Evolutionary conservation across 1,140 invertebrate species (phyloP).

Genomic region (Belonocnema kinseyi): DNA sequence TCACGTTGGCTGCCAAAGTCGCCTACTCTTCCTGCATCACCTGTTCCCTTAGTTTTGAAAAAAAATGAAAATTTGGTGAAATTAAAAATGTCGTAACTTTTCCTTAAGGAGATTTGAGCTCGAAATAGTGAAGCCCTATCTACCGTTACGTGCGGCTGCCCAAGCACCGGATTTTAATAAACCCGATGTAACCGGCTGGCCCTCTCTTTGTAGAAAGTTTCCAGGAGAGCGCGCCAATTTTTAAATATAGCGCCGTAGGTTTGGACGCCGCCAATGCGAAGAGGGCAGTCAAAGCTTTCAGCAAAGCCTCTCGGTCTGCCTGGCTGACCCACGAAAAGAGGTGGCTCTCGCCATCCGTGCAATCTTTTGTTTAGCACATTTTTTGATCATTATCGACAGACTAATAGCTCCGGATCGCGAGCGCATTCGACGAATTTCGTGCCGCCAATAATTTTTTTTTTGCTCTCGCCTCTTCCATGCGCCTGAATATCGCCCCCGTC

Average conservation of each 20-base stretch:
- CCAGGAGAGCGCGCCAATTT: conserved; percentile 74
- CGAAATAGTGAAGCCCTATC: conserved; percentile 40
- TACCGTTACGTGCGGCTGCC: conserved; percentile 58
- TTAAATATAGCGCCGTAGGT: conserved; percentile 75
- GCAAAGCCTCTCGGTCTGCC: conserved; percentile 70
- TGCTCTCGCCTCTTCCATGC: conserved; percentile 58
- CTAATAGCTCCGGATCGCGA: conserved; percentile 68
- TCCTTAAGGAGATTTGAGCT: too few relatives aligned
- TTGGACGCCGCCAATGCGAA: conserved; percentile 63
- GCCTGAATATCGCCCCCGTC: conserved; percentile 57
- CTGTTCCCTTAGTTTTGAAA: too few relatives aligned
- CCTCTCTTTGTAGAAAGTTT: conserved; percentile 74
- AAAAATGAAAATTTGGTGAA: too few relatives aligned
- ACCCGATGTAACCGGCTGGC: conserved; percentile 73
- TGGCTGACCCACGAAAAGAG: conserved; percentile 75
- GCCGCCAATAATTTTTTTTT: conserved; percentile 52
- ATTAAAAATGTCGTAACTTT: too few relatives aligned
- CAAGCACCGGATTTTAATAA: conserved; percentile 73
- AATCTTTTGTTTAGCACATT: conserved; percentile 77
- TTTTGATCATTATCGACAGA: conserved; percentile 74
- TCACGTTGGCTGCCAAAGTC: too few relatives aligned
- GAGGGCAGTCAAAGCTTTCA: conserved; percentile 72
- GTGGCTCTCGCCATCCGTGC: conserved; percentile 73
- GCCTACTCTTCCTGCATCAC: too few relatives aligned
- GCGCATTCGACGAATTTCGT: conserved; percentile 59